Base-by-base conservation (phyloP, 2,888 invertebrate genomes). In the Diarsia mendica region DNA sequence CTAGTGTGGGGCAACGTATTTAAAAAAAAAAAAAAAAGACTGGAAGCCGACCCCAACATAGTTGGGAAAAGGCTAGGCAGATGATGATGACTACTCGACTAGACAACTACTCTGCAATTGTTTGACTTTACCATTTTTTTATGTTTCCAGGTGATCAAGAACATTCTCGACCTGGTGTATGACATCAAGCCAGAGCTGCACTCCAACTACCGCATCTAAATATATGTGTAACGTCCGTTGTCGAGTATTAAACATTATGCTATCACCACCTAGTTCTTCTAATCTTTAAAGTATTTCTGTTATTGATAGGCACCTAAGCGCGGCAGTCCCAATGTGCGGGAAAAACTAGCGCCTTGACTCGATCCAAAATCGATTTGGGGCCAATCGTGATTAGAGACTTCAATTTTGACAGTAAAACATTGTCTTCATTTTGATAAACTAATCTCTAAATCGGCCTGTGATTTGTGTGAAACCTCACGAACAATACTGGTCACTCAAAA, bases 171-270 rank as follows among this genome's bases (percentile, higher is more conserved):
- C 86, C 97, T 98, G 94, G 99, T 99, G 65, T 99, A 98, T 93
- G 98, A 98, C 93, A 99, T 99, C 94, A 98, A 98, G 94, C 99
- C 99, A 6, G 98, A 99, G 95, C 97, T 99, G 88, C 99, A 99
- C 96, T 97, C 97, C 95, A 99, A 99, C 96, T 99, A 98, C 94
- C 97, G 97, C 92, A 87, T 95, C 77, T 74, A 88, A 89, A 82
- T 78, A 28, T 6, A 72, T 82, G 82, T 77, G 70, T 82, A 77
- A 75, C 69, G 78, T 71, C 80, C 66, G 66, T 80, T 79, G 83
- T 88, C 85, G 88, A 87, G 82, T 80, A 86, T 82, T 87, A 85
- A 83, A 85, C 78, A 80, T 77, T 81, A 73, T 90, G 91, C 91
- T 91, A 90, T 90, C 80, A 88, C 75, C 83, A 89, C 79, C 68